Evolutionary conservation across 2,888 invertebrate genomes (phyloP).

Genomic region (Siphlonurus alternatus): DNA sequence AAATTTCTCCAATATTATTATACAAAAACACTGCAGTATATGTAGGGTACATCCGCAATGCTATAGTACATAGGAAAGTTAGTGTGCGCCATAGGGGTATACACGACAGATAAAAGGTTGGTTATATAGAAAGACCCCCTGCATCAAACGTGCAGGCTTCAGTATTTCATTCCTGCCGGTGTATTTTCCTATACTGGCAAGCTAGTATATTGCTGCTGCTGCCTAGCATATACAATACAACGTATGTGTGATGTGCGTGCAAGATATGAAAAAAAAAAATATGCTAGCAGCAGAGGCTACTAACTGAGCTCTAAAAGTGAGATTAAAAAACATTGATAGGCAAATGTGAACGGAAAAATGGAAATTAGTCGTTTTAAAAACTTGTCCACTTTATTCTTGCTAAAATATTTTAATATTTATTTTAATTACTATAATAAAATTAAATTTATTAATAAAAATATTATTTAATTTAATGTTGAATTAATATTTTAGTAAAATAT

Average conservation of each 20-base stretch:
- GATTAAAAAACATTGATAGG: neutral
- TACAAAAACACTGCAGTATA: too few species aligned
- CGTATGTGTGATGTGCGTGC: neutral
- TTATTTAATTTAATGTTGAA: too few species aligned
- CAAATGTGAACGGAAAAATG: neutral
- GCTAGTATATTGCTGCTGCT: neutral
- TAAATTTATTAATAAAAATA: too few species aligned
- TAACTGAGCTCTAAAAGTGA: neutral
- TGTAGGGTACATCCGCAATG: too few species aligned
- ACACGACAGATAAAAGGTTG: neutral
- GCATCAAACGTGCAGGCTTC: neutral
- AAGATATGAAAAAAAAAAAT: neutral
- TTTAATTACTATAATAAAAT: too few species aligned
- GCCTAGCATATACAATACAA: neutral
- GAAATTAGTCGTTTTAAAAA: neutral
- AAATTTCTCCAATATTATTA: too few species aligned
- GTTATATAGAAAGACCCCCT: neutral
- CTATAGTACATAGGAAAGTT: too few species aligned
- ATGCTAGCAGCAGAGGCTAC: neutral
- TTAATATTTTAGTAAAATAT: too few species aligned
- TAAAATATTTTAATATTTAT: too few species aligned
- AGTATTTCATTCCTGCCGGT: neutral
- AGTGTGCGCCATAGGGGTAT: neutral
- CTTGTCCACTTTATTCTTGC: too few species aligned
- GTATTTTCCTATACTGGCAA: neutral